Conservation (phyloP, 2,113 vertebrate species). For the Burhinus bistriatus region DNA sequence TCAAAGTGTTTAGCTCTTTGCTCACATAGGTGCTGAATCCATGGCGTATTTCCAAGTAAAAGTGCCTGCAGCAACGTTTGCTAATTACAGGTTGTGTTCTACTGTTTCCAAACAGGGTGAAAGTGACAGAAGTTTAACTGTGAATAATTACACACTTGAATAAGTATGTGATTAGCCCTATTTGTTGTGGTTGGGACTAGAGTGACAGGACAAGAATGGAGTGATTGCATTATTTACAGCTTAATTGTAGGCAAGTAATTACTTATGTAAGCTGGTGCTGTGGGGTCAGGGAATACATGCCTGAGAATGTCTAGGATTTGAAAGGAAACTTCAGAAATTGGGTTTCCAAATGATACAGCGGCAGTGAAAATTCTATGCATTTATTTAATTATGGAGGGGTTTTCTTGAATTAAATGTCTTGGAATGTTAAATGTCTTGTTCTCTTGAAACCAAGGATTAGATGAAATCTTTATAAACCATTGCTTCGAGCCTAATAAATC, state of each 20-base stretch:
- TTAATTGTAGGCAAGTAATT: constrained; percentile 83
- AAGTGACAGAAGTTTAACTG: constrained; percentile 85
- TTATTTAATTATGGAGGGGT: constrained; percentile 9
- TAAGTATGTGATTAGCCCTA: constrained; percentile 84
- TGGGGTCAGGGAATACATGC: constrained; percentile 69
- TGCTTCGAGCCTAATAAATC: constrained; percentile 73
- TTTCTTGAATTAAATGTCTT: constrained; percentile 56
- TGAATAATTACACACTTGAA: constrained; percentile 85
- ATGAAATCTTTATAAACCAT: constrained; percentile 41
- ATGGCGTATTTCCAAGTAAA: constrained; percentile 72
- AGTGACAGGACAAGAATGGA: constrained; percentile 81
- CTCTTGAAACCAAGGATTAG: constrained; percentile 47
- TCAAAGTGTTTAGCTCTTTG: constrained; percentile 68
- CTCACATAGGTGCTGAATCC: constrained; percentile 76
- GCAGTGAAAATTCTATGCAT: constrained; percentile 22
- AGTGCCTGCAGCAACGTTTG: constrained; percentile 77
- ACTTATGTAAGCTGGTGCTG: constrained; percentile 68
- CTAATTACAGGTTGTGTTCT: constrained; percentile 84
- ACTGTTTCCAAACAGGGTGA: constrained; percentile 84
- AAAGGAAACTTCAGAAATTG: constrained; percentile 54
- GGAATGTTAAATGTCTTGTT: constrained; percentile 64
- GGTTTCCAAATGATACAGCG: not conserved
- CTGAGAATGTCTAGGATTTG: constrained; percentile 43
- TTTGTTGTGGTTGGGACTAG: constrained; percentile 78
- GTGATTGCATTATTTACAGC: constrained; percentile 85